Base-by-base conservation (phyloP, 2,888 invertebrate genomes). In the Eupeodes latifasciatus region DNA sequence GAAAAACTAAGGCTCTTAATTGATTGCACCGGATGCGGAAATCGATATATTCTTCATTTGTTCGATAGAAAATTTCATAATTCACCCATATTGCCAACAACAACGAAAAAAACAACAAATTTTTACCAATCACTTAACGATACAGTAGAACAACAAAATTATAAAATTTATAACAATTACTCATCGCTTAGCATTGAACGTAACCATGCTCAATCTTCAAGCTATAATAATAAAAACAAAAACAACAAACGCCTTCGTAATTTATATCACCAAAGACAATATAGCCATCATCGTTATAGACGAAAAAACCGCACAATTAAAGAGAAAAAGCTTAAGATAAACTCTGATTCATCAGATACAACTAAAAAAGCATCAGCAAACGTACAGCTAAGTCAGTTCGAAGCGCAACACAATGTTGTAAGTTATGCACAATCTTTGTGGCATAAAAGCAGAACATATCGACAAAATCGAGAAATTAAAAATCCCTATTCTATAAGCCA, bases 1-100 rank as follows among this genome's bases (percentile, higher is more conserved):
- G 94, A 96, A 89, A 96, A 95, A 91, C 95, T 98, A 90, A 96
- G 96, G 77, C 94, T 98, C 81, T 95, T 98, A 91, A 96, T 98
- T 90, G 97, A 97, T 94, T 97, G 97, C 94, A 96, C 96, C 91
- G 97, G 97, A 80, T 97, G 97, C 93, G 96, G 96, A 69, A 95
- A 95, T 75, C 95, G 96, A 94, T 96, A 96, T 92, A 95, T 96
- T 90, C 94, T 97, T 91, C 95, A 96, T 90, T 94, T 96, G 61
- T 94, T 95, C 93, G 91, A 92, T 74, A 74, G 77, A 71, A 67
- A 85, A 16, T 79, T 67, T 12, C 83, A 87, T 36, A 67, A 85
- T 27, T 66, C 69, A 1, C 55, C 74, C 0, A n/a, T 69, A 12
- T 62, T 67, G 59, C 62, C 66, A n/a, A 47, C 76, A 51, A 34